Evolutionary conservation across 2,888 invertebrate genomes (phyloP).

Genomic region (Diarsia brunnea): DNA sequence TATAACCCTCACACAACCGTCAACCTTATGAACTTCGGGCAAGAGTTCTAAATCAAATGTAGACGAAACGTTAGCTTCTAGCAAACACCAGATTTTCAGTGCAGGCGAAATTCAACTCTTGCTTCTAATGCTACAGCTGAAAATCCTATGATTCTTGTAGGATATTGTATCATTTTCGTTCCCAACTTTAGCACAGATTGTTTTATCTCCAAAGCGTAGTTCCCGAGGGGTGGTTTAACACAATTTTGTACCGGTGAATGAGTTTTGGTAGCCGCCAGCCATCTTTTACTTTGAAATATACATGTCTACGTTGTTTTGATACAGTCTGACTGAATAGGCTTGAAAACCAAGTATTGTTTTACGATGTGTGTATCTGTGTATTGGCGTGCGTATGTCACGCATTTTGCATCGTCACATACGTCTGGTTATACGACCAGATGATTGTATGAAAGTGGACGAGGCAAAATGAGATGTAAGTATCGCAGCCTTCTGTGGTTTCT

Average conservation of each 20-base stretch:
- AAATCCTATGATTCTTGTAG: not conserved
- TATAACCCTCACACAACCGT: not conserved
- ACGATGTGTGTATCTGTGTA: not conserved
- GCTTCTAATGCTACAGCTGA: constrained; percentile 6
- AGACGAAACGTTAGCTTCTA: constrained; percentile 8
- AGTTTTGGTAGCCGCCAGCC: constrained; percentile 90
- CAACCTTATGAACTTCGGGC: accelerated
- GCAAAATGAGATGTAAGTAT: too few relatives aligned
- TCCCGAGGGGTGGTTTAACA: constrained; percentile 83
- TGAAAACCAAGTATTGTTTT: not conserved
- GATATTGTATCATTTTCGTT: constrained; percentile 33
- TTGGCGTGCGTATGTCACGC: too few relatives aligned
- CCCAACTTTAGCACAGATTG: constrained; percentile 71
- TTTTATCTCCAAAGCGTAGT: constrained; percentile 83
- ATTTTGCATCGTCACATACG: too few relatives aligned
- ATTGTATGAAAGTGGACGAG: too few relatives aligned
- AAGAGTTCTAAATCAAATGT: constrained; percentile 60
- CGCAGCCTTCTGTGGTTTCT: too few relatives aligned
- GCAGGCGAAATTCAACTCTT: constrained; percentile 32
- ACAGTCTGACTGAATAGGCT: not conserved
- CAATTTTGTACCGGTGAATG: constrained; percentile 89
- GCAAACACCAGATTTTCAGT: constrained; percentile 20
- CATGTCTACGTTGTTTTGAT: constrained; percentile 54
- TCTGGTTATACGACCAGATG: too few relatives aligned
- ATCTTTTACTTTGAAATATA: constrained; percentile 74